A percentile compares a stretch with the other conserved stretches of the same genome.
These are phyloP conservation scores for Actinemys pallida DNA, from an alignment of 2,113 vertebrate genomes.

Conservation along the genomic window DNA sequence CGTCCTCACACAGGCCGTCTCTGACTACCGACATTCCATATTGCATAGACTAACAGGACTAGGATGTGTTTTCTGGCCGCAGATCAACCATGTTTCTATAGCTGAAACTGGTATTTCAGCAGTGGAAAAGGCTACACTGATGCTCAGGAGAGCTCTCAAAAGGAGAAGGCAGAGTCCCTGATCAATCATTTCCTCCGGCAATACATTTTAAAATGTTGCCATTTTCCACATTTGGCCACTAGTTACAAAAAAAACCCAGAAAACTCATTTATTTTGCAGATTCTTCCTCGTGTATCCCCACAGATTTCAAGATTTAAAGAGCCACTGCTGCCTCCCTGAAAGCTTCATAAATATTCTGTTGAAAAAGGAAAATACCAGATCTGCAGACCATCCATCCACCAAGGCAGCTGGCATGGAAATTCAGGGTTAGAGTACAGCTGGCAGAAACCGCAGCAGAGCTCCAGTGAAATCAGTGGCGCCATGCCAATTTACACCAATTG, in stretches of 20 bases:
- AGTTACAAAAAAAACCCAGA: background rate
- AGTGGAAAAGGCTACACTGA: background rate
- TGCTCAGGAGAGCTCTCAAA: background rate
- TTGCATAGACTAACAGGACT: background rate
- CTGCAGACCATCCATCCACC: background rate
- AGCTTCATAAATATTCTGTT: background rate
- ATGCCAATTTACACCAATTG: background rate
- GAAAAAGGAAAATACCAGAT: background rate
- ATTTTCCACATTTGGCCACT: background rate
- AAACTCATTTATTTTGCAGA: background rate
- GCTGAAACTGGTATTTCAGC: background rate
- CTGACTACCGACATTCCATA: background rate
- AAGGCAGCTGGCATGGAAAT: background rate
- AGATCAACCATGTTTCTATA: background rate
- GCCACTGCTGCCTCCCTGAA: background rate
- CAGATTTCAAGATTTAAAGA: background rate
- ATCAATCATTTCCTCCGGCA: background rate
- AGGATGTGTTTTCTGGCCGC: background rate
- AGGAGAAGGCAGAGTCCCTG: background rate
- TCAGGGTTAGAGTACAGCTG: too few relatives aligned
- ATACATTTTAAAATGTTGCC: background rate
- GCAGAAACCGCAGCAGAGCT: too few relatives aligned
- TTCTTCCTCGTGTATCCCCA: background rate
- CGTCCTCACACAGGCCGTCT: background rate
- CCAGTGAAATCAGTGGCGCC: background rate